A percentile compares a stretch with the other conserved stretches of the same genome.
Evolutionary conservation across 2,797 vertebrate species (phyloP).

Genomic region (Crypturellus tataupa): DNA sequence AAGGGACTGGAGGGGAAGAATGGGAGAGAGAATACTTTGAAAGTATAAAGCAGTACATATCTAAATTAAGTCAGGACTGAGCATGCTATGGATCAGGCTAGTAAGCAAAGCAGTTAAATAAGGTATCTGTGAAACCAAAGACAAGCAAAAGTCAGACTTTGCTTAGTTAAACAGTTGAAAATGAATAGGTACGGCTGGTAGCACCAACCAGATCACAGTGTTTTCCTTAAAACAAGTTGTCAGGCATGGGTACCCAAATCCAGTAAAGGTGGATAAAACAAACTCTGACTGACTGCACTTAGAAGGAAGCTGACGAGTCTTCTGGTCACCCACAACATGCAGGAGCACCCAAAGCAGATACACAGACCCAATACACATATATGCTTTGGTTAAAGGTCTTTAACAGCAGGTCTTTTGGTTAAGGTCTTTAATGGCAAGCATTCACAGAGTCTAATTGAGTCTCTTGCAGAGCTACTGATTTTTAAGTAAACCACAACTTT

Average conservation of each 20-base stretch:
- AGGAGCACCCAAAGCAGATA: not conserved
- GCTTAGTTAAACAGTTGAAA: not conserved
- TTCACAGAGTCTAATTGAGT: not conserved
- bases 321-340: not conserved
- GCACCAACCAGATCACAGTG: not conserved
- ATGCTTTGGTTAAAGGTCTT: not conserved
- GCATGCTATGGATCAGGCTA: not conserved
- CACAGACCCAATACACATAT: rapidly evolving
- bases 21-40: not conserved
- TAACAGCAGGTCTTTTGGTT: not conserved
- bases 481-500: not conserved
- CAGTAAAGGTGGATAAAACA: not conserved
- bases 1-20: not conserved
- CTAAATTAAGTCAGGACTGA: not conserved
- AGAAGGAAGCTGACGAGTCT: not conserved
- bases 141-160: not conserved
- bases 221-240: not conserved
- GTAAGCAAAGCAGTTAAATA: not conserved
- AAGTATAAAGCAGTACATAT: not conserved
- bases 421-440: not conserved
- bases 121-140: not conserved
- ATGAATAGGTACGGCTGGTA: not conserved
- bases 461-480: not conserved
- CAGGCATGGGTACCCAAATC: not conserved
- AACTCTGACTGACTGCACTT: not conserved